Percentiles rank a stretch among this genome's conserved stretches.
Evolutionary conservation across 2,888 invertebrate species (phyloP).

Genomic region (Lysandra bellargus): DNA sequence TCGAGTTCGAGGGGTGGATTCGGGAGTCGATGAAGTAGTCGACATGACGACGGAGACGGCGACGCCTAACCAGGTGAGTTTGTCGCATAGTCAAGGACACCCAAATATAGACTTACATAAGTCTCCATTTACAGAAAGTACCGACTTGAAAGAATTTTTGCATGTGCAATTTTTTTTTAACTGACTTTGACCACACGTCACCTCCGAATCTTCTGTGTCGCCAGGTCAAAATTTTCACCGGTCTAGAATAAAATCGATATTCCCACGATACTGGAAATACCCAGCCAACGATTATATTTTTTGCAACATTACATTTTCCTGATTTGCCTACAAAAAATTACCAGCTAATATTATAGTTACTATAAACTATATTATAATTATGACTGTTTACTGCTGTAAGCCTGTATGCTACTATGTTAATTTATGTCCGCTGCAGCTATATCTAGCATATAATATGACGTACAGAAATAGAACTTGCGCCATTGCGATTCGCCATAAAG

Average conservation of each 20-base stretch:
- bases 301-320: not conserved
- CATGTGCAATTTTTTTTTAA: not conserved
- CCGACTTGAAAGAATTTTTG: not conserved
- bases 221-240: too few species aligned
- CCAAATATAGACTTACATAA: slow-evolving; percentile 38
- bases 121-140: not conserved
- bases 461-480: slow-evolving; percentile 26
- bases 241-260: not conserved
- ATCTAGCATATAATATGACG: slow-evolving; percentile 16
- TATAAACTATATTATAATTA: not conserved
- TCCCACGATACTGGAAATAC: not conserved
- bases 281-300: not conserved
- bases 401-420: not conserved
- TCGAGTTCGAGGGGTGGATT: slow-evolving; percentile 54
- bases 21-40: slow-evolving; percentile 65
- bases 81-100: slow-evolving; percentile 51
- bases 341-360: not conserved
- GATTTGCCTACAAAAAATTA: not conserved
- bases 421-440: not conserved
- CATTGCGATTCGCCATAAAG: slow-evolving; percentile 23
- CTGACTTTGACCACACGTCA: too few species aligned
- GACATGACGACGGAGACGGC: slow-evolving; percentile 78
- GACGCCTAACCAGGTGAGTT: slow-evolving; percentile 73
- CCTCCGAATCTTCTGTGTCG: too few species aligned
- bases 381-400: not conserved